phyloP scores from a whole-genome alignment of 2,113 vertebrate genomes.

The Mungos mungo region DNA sequence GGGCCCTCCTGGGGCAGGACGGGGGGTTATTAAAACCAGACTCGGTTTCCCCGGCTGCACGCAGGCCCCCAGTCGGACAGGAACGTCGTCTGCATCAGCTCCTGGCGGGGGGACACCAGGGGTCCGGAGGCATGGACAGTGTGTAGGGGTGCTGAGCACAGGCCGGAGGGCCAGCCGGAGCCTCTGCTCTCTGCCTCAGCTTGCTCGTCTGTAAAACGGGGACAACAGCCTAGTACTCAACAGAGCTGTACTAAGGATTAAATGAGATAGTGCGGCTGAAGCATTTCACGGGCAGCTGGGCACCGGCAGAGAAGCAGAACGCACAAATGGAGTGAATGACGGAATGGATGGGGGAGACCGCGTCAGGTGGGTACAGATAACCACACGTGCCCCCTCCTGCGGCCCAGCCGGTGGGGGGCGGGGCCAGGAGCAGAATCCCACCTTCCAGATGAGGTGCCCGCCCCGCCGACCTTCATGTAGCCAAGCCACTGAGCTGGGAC shows the following conservation, averaged over 20 bases:
- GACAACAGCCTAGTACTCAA: fast-evolving
- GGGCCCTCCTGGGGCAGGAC: background rate
- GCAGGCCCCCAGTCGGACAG: background rate
- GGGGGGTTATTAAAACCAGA: background rate
- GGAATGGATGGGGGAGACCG: fast-evolving
- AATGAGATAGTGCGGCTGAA: fast-evolving
- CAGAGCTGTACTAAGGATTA: background rate
- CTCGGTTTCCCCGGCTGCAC: background rate
- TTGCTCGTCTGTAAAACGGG: background rate
- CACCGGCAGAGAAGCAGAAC: background rate
- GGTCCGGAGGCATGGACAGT: fast-evolving
- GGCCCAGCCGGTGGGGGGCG: background rate
- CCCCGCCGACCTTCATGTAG: too few species aligned
- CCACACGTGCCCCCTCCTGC: background rate
- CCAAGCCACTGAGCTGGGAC: background rate
- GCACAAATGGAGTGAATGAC: too few species aligned
- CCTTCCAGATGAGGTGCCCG: background rate
- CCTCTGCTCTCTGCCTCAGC: background rate
- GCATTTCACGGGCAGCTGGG: background rate
- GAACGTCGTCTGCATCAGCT: background rate
- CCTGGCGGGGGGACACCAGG: background rate
- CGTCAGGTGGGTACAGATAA: fast-evolving
- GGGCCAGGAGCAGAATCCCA: background rate
- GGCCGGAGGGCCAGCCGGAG: background rate
- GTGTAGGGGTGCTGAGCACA: fast-evolving